phyloP scores from a whole-genome alignment of 2,888 invertebrate species.

The Homarus gammarus region DNA sequence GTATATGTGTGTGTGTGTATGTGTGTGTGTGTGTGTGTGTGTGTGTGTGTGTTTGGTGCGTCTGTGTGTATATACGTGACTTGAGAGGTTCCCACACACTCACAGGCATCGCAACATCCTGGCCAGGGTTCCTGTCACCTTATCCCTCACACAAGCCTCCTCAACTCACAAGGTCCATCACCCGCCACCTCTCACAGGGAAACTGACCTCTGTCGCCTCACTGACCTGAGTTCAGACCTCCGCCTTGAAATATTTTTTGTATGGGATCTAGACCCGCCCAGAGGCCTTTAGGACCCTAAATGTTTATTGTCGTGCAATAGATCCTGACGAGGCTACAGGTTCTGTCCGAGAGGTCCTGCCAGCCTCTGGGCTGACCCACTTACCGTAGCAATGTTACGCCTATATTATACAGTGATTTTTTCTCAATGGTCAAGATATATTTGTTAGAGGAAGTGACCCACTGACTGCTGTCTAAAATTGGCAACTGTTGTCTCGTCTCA shows the following conservation, averaged over 20 bases:
- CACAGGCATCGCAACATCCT: background rate
- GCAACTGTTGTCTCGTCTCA: too few species aligned
- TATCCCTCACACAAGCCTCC: background rate
- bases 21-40: background rate
- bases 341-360: too few species aligned
- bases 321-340: background rate
- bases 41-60: too few species aligned
- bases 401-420: too few species aligned
- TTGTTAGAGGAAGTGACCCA: too few species aligned
- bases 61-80: too few species aligned
- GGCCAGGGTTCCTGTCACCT: background rate
- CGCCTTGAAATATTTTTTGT: background rate
- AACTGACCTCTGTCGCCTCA: slow-evolving; percentile 5
- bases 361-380: too few species aligned
- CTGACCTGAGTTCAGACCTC: background rate
- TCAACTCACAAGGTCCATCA: background rate
- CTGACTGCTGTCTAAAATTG: too few species aligned
- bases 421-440: too few species aligned
- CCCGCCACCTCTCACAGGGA: background rate
- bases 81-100: background rate
- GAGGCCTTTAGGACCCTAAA: slow-evolving; percentile 51
- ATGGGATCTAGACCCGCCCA: background rate
- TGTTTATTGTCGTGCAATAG: slow-evolving; percentile 68
- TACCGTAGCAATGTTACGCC: too few species aligned
- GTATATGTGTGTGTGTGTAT: background rate